These are phyloP conservation scores for Ectemnius cavifrons DNA, from an alignment of 2,888 invertebrate genomes.

Conservation along the genomic window DNA sequence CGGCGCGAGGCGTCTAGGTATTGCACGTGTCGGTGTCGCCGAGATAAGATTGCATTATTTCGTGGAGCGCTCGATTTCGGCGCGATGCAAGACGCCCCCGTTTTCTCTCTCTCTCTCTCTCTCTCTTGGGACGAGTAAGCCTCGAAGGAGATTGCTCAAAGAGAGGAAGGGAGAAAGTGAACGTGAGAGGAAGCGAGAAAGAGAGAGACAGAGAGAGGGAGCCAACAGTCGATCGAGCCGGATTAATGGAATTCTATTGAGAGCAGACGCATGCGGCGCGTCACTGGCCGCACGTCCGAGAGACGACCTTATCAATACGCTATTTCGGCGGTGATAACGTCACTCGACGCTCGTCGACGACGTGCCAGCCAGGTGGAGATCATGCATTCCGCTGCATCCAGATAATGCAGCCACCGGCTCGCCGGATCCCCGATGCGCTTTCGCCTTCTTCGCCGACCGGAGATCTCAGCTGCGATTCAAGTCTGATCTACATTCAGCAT, in stretches of 20 bases:
- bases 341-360: constrained; percentile 48
- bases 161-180: neutral
- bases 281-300: constrained; percentile 70
- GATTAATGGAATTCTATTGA: constrained; percentile 74
- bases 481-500: no score
- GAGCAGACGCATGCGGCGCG: constrained; percentile 63
- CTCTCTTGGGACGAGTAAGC: constrained; percentile 26
- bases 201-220: constrained; percentile 9
- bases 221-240: constrained; percentile 61
- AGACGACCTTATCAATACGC: constrained; percentile 68
- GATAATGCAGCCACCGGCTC: constrained; percentile 15
- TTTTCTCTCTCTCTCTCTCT: neutral
- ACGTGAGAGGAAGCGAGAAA: neutral
- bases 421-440: constrained; percentile 16
- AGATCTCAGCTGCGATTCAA: no score
- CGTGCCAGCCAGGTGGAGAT: constrained; percentile 46
- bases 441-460: constrained; percentile 30
- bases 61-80: constrained; percentile 18
- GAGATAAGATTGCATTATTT: constrained; percentile 54
- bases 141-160: neutral
- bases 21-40: constrained; percentile 29
- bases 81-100: neutral
- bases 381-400: constrained; percentile 38
- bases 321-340: constrained; percentile 64
- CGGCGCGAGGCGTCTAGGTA: constrained; percentile 50